Percentiles rank a stretch among this genome's conserved stretches.
These are phyloP conservation scores for Solea solea DNA, from an alignment of 2,113 vertebrate species.

Conservation along the genomic window DNA sequence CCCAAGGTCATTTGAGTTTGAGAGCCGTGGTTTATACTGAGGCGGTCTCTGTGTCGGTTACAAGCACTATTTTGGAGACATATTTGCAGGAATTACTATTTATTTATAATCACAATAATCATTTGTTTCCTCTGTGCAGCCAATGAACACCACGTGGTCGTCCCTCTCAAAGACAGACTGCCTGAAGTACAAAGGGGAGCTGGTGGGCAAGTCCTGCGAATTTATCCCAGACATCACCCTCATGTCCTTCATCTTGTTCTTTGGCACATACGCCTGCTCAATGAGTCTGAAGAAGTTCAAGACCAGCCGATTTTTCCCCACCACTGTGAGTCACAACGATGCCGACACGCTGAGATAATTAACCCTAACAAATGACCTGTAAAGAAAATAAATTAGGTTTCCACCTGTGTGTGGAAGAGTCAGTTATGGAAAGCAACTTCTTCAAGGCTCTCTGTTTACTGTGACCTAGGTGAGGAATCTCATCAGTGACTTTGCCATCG, in stretches of 20 bases:
- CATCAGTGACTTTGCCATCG: slow-evolving; percentile 98
- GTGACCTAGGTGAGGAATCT: slow-evolving; percentile 91
- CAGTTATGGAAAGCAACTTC: background rate
- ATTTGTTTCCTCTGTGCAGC: slow-evolving; percentile 51
- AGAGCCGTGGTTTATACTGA: no score
- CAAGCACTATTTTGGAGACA: no score
- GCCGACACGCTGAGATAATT: background rate
- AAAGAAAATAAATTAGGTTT: background rate
- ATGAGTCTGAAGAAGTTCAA: slow-evolving; percentile 99
- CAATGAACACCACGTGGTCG: slow-evolving; percentile 86
- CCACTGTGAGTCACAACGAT: slow-evolving; percentile 85
- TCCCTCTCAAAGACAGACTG: slow-evolving; percentile 88
- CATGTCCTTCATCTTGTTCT: slow-evolving; percentile 97
- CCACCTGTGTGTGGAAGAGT: background rate
- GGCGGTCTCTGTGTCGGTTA: no score
- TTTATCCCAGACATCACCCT: slow-evolving; percentile 94
- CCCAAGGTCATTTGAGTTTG: no score
- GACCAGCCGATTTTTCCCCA: slow-evolving; percentile 95
- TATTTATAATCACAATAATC: background rate
- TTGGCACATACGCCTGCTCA: slow-evolving; percentile 97
- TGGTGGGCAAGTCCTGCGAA: slow-evolving; percentile 87
- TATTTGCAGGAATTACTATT: no score
- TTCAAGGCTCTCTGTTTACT: background rate
- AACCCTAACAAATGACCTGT: background rate
- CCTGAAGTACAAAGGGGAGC: slow-evolving; percentile 85